Evolutionary conservation across 2,888 invertebrate species (phyloP).

Genomic region (Dasysyrphus tricinctus): DNA sequence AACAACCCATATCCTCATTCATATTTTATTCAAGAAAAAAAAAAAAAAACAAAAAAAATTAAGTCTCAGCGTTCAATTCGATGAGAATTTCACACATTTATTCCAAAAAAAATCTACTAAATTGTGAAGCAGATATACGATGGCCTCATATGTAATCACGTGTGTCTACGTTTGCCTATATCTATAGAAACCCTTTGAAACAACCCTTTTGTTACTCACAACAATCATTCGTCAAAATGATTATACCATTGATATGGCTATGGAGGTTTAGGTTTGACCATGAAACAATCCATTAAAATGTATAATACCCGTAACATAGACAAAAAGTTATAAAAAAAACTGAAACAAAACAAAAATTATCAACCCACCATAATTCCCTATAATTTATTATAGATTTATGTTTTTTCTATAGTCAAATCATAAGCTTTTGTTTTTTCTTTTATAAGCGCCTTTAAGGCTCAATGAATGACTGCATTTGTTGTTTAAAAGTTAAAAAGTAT

Average conservation of each 20-base stretch:
- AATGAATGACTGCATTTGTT: slow-evolving; percentile 50
- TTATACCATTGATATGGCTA: slow-evolving; percentile 4
- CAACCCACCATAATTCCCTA: slow-evolving; percentile 12
- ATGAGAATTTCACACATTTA: not conserved
- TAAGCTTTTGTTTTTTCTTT: slow-evolving; percentile 35
- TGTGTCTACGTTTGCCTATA: slow-evolving; percentile 6
- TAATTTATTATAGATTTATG: slow-evolving; percentile 50
- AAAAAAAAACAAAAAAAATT: not conserved
- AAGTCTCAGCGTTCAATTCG: not conserved
- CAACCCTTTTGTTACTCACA: slow-evolving; percentile 34
- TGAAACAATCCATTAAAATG: slow-evolving; percentile 39
- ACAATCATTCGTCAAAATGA: slow-evolving; percentile 29
- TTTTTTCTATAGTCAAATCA: slow-evolving; percentile 16
- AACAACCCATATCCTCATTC: not conserved
- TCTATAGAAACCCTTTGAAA: slow-evolving; percentile 21
- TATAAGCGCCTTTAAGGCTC: not conserved
- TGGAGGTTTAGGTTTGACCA: not conserved
- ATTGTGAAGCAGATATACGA: not conserved
- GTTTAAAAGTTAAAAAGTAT: slow-evolving; percentile 18
- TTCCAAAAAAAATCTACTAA: not conserved
- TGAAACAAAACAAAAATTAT: slow-evolving; percentile 14
- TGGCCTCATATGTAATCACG: slow-evolving; percentile 34
- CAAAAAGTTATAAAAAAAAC: slow-evolving; percentile 4
- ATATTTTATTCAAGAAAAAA: not conserved
- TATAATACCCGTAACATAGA: slow-evolving; percentile 18